phyloP scores from a whole-genome alignment of 1,140 invertebrate species.

The Drosophila hydei region DNA sequence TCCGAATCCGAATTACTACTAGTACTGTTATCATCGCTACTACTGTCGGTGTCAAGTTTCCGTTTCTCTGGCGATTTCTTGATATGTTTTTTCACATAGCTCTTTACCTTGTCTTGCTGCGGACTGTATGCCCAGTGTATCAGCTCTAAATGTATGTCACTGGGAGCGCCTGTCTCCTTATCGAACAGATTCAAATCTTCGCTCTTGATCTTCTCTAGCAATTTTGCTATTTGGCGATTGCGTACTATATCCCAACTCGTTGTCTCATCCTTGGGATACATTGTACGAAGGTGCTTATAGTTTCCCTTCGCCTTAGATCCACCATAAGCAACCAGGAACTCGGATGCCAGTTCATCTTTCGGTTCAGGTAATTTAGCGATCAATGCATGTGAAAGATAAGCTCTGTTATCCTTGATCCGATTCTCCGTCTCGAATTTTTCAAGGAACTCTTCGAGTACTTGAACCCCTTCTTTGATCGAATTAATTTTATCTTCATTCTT shows the following conservation, averaged over 20 bases:
- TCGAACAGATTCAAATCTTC: constrained; percentile 85
- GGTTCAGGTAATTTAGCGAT: constrained; percentile 72
- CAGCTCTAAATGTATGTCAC: constrained; percentile 86
- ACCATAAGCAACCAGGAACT: constrained; percentile 73
- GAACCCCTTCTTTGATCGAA: constrained; percentile 87
- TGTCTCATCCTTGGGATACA: constrained; percentile 84
- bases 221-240: constrained; percentile 85
- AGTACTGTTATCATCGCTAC: constrained; percentile 50
- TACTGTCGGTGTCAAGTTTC: constrained; percentile 56
- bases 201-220: constrained; percentile 85
- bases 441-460: constrained; percentile 87
- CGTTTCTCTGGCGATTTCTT: constrained; percentile 73
- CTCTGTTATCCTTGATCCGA: constrained; percentile 86
- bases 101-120: constrained; percentile 85
- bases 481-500: constrained; percentile 88
- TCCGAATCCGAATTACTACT: constrained; percentile 50
- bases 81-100: constrained; percentile 58
- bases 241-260: constrained; percentile 88
- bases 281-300: constrained; percentile 87
- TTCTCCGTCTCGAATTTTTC: constrained; percentile 87
- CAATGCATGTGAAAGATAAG: constrained; percentile 84
- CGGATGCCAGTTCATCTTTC: constrained; percentile 70
- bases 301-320: constrained; percentile 85
- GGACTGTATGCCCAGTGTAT: constrained; percentile 88
- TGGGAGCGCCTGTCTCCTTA: constrained; percentile 85